phyloP scores from a whole-genome alignment of 2,797 vertebrate genomes.

The Rhabdomys pumilio region DNA sequence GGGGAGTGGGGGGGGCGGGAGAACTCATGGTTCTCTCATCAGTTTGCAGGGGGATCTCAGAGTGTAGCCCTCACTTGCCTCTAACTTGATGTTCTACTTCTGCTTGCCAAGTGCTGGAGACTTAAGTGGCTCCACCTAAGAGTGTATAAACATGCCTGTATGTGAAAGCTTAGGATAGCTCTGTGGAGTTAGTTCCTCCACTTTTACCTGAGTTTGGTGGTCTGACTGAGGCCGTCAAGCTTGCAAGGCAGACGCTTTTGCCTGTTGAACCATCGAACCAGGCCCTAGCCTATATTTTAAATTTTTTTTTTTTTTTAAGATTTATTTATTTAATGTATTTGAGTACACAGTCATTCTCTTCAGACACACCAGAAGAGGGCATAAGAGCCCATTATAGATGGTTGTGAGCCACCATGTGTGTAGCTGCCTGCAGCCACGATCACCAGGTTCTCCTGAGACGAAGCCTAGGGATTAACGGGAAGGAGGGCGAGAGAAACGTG shows the following conservation, averaged over 20 bases:
- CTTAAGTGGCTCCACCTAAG: too few relatives aligned
- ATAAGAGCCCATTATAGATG: too few relatives aligned
- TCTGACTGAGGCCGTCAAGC: too few relatives aligned
- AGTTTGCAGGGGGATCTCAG: background rate
- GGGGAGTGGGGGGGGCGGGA: too few relatives aligned
- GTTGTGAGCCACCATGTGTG: too few relatives aligned
- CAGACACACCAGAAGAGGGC: too few relatives aligned
- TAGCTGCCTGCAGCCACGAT: too few relatives aligned
- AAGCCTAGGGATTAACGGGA: too few relatives aligned
- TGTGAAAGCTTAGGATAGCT: background rate
- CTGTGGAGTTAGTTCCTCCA: background rate
- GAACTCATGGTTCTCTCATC: background rate
- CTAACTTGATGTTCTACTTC: background rate
- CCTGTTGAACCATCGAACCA: background rate
- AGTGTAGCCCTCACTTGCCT: background rate
- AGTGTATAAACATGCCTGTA: background rate
- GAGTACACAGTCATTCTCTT: too few relatives aligned
- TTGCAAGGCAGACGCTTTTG: background rate
- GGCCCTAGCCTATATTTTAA: background rate
- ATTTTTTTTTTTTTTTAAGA: background rate
- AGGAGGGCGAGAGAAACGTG: too few relatives aligned
- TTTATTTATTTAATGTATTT: too few relatives aligned
- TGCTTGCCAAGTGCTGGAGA: background rate
- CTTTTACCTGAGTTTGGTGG: background rate
- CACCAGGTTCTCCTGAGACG: too few relatives aligned